Evolutionary conservation across 2,797 vertebrate genomes (phyloP).

Genomic region (Pelodytes ibericus): DNA sequence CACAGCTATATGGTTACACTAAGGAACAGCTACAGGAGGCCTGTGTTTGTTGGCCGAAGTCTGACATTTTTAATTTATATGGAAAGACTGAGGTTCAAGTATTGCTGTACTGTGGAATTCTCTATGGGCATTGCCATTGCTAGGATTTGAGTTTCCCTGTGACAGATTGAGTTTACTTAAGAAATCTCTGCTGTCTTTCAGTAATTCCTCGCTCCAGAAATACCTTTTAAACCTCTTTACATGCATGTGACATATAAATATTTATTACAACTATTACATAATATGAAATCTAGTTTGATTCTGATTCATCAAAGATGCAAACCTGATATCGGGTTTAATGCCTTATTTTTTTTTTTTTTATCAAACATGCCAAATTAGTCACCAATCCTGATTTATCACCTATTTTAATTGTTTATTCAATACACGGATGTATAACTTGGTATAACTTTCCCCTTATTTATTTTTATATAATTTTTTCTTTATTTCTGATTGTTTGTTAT

Average conservation of each 20-base stretch:
- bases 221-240: conserved; percentile 6
- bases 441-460: too few species aligned
- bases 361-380: too few species aligned
- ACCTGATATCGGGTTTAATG: too few species aligned
- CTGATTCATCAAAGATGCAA: too few species aligned
- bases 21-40: conserved; percentile 13
- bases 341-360: too few species aligned
- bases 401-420: too few species aligned
- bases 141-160: conserved; percentile 17
- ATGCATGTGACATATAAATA: background rate
- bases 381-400: too few species aligned
- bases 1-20: conserved; percentile 49
- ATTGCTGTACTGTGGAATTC: conserved; percentile 26
- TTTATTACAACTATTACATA: background rate
- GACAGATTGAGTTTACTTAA: conserved; percentile 35
- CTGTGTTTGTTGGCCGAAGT: conserved; percentile 33
- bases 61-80: conserved; percentile 36
- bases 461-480: too few species aligned
- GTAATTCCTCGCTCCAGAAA: conserved; percentile 7
- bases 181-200: conserved; percentile 38
- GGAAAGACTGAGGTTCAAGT: conserved; percentile 21
- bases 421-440: too few species aligned
- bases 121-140: conserved; percentile 33
- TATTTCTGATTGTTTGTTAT: too few species aligned
- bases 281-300: background rate